Percentiles rank a stretch among this genome's conserved stretches.
These are phyloP conservation scores for Microcebus griseorufus DNA, from an alignment of 2,113 vertebrate genomes.

Conservation along the genomic window DNA sequence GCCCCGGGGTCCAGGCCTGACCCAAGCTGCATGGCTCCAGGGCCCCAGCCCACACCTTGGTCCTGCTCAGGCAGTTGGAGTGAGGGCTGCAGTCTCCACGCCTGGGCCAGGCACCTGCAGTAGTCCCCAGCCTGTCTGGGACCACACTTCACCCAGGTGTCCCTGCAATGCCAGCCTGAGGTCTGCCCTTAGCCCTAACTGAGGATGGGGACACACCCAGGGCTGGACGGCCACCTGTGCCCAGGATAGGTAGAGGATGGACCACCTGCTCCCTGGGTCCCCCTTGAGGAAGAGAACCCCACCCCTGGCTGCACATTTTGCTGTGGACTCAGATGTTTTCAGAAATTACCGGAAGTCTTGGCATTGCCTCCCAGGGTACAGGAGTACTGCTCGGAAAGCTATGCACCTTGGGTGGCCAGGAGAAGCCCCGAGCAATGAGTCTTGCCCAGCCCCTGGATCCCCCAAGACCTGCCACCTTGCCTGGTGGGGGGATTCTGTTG, in stretches of 20 bases:
- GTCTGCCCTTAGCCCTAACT: background rate
- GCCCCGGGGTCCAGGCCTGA: background rate
- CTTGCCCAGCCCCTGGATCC: background rate
- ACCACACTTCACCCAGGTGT: background rate
- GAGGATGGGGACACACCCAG: background rate
- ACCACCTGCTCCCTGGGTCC: background rate
- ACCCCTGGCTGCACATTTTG: fast-evolving
- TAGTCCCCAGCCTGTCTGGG: background rate
- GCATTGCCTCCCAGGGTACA: background rate
- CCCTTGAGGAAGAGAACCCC: background rate
- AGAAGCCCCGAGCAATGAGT: background rate
- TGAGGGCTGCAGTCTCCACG: background rate
- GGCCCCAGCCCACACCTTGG: background rate
- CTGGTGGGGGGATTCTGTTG: background rate
- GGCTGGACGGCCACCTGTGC: background rate
- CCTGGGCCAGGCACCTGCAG: background rate
- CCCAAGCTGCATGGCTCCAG: background rate
- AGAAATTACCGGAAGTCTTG: background rate
- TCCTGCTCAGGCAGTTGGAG: background rate
- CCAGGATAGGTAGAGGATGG: background rate
- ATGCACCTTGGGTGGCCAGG: fast-evolving
- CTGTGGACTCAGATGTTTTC: background rate
- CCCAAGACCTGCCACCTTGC: background rate
- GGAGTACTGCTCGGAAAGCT: background rate
- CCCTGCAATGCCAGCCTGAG: background rate